Evolutionary conservation across 2,888 invertebrate species (phyloP).

Genomic region (Coenonympha glycerion): DNA sequence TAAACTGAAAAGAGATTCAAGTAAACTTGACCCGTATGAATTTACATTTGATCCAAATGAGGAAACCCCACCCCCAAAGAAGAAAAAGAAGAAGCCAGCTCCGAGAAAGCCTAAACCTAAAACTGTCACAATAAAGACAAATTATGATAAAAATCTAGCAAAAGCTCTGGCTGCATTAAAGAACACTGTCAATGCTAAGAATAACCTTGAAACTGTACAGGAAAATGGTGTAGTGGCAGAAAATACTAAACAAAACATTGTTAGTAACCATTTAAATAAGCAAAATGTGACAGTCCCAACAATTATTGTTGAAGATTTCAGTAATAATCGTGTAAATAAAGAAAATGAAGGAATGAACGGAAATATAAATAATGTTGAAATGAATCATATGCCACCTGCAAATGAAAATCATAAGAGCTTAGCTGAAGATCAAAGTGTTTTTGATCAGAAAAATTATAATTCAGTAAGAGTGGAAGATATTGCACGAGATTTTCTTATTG

Average conservation of each 20-base stretch:
- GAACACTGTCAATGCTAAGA: slow-evolving; percentile 37
- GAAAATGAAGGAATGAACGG: no score
- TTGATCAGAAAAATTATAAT: slow-evolving; percentile 36
- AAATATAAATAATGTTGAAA: not conserved
- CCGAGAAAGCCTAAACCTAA: slow-evolving; percentile 51
- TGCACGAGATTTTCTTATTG: slow-evolving; percentile 53
- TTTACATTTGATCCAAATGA: slow-evolving; percentile 68
- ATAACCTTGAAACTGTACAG: not conserved
- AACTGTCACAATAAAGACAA: slow-evolving; percentile 42
- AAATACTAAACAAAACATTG: not conserved
- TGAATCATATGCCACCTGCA: not conserved
- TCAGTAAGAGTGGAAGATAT: slow-evolving; percentile 60
- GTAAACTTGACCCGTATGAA: slow-evolving; percentile 60
- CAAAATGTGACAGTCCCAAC: no score
- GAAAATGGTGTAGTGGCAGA: not conserved
- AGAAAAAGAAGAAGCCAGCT: slow-evolving; percentile 50
- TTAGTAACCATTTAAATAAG: no score
- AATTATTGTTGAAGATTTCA: no score
- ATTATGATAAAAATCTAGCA: slow-evolving; percentile 57
- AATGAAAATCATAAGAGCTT: not conserved
- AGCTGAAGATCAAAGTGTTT: slow-evolving; percentile 11
- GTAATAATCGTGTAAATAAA: no score
- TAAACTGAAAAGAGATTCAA: slow-evolving; percentile 35
- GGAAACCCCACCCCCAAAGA: slow-evolving; percentile 60
- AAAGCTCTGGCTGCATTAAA: slow-evolving; percentile 54